Conservation (phyloP, 2,113 vertebrate genomes). For the Dendropsophus ebraccatus region DNA sequence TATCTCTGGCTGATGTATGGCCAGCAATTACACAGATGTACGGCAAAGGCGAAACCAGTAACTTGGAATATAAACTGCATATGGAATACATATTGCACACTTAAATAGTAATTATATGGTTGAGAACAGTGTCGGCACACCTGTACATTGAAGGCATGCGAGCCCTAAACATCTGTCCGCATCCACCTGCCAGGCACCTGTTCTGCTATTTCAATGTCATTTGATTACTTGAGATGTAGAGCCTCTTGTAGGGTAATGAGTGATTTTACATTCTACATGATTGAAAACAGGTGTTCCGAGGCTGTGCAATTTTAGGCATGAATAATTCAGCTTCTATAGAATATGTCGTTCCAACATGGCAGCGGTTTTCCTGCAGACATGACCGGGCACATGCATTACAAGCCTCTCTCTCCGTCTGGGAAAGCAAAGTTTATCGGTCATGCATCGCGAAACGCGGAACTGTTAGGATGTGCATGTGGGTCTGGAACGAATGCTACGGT, state of each 20-base stretch:
- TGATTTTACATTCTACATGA: conserved; percentile 94
- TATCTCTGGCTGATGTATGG: conserved; percentile 31
- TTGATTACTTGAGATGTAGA: conserved; percentile 97
- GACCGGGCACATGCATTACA: conserved; percentile 47
- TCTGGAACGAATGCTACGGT: background rate
- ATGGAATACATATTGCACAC: conserved; percentile 93
- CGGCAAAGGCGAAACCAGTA: conserved; percentile 73
- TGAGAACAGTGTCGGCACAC: conserved; percentile 92
- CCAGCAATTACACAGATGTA: conserved; percentile 33
- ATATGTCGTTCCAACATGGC: conserved; percentile 83
- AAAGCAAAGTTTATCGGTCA: background rate
- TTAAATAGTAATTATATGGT: conserved; percentile 95
- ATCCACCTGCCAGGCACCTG: conserved; percentile 99
- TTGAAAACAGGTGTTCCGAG: conserved; percentile 98
- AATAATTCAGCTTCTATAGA: conserved; percentile 94
- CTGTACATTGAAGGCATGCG: conserved; percentile 91
- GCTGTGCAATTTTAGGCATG: conserved; percentile 91
- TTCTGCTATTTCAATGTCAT: conserved; percentile 93
- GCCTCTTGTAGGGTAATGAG: conserved; percentile 98
- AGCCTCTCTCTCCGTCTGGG: background rate
- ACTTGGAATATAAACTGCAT: conserved; percentile 95
- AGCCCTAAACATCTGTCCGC: conserved; percentile 92
- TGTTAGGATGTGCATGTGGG: background rate
- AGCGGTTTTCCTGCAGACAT: conserved; percentile 71
- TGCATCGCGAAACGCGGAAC: background rate